phyloP scores from a whole-genome alignment of 2,888 invertebrate species.

The Trissonchulus latispiculum region DNA sequence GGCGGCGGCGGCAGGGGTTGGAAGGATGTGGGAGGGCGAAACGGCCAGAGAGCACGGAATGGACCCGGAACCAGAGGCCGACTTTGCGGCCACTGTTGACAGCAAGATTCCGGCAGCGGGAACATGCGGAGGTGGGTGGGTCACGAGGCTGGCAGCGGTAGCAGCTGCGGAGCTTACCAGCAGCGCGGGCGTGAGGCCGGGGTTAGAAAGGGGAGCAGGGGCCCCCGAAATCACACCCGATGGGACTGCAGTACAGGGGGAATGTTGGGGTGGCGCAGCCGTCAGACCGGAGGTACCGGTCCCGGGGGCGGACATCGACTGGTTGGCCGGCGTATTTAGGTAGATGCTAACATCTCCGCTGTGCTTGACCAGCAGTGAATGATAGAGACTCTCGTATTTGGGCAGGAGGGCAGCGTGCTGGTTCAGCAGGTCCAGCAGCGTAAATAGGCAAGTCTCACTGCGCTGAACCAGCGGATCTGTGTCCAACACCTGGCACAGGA shows the following conservation, averaged over 20 bases:
- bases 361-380: conserved; percentile 25
- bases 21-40: not conserved
- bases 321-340: conserved; percentile 16
- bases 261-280: not conserved
- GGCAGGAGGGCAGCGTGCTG: conserved; percentile 47
- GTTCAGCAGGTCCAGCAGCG: conserved; percentile 51
- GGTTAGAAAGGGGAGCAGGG: not conserved
- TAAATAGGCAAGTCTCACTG: conserved; percentile 54
- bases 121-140: not conserved
- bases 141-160: not conserved
- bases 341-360: conserved; percentile 24
- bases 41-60: not conserved
- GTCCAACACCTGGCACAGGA: conserved; percentile 52
- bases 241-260: not conserved
- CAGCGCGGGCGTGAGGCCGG: not conserved
- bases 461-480: conserved; percentile 53
- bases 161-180: not conserved
- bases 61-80: not conserved
- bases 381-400: conserved; percentile 38
- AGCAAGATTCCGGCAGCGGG: not conserved
- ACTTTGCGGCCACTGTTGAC: not conserved
- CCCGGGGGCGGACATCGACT: not conserved
- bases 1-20: too few species aligned
- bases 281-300: not conserved
- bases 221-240: not conserved